phyloP scores from a whole-genome alignment of 2,797 vertebrate species.

The Melanotaenia boesemani region DNA sequence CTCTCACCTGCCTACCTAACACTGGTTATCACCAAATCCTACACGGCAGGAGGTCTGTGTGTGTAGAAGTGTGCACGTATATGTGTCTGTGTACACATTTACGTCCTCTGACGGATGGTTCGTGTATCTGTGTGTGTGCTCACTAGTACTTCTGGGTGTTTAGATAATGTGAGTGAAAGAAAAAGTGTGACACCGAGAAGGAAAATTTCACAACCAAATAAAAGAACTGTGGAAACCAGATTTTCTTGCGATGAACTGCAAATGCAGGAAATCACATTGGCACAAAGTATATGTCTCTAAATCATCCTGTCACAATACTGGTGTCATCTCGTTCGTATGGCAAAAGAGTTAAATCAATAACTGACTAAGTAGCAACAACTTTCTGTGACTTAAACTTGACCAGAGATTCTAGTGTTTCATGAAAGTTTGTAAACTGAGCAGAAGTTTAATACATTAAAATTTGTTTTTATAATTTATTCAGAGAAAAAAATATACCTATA shows the following conservation, averaged over 20 bases:
- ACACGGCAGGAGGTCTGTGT: conserved; percentile 81
- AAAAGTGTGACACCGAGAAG: background rate
- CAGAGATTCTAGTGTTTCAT: background rate
- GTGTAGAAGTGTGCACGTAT: conserved; percentile 17
- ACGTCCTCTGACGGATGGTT: conserved; percentile 5
- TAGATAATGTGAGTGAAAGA: conserved; percentile 30
- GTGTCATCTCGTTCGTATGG: background rate
- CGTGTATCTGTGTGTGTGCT: conserved; percentile 9
- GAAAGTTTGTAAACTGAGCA: background rate
- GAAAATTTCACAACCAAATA: background rate
- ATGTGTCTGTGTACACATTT: conserved; percentile 8
- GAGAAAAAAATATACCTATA: too few species aligned
- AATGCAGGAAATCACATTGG: background rate
- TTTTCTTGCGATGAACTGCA: background rate
- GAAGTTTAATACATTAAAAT: background rate
- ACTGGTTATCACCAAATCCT: conserved; percentile 93
- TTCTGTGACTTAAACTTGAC: background rate
- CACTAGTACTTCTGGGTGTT: conserved; percentile 22
- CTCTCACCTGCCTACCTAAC: conserved; percentile 85
- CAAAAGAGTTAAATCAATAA: background rate
- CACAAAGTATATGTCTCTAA: background rate
- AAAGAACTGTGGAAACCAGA: background rate
- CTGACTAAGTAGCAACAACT: background rate
- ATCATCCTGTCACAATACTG: background rate
- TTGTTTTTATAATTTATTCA: too few species aligned